These are phyloP conservation scores for Phocides pigmalion DNA, from an alignment of 1,140 invertebrate genomes.

Conservation along the genomic window DNA sequence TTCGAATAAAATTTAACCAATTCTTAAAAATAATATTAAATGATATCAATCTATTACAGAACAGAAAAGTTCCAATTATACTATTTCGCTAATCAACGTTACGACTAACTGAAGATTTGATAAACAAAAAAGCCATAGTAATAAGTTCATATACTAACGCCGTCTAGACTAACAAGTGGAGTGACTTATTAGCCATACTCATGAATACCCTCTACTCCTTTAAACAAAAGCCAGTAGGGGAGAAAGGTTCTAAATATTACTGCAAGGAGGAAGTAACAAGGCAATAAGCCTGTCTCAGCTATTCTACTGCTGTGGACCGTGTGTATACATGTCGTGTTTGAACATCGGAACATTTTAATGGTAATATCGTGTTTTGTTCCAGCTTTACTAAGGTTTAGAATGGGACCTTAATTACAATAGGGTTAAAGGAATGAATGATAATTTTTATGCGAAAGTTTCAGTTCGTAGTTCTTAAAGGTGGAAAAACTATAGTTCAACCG, in stretches of 20 bases:
- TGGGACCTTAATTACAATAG: no score
- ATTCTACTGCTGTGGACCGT: constrained; percentile 15
- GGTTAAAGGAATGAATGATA: no score
- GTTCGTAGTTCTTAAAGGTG: no score
- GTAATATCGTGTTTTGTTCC: constrained; percentile 9
- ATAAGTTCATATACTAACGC: constrained; percentile 1
- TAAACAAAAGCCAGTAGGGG: constrained; percentile 31
- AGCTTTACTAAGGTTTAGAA: neutral
- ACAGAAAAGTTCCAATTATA: no score
- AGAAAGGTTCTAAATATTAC: constrained; percentile 33
- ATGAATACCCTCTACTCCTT: constrained; percentile 26
- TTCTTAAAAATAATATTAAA: no score
- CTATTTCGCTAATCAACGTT: no score
- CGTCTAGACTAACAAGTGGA: constrained; percentile 30
- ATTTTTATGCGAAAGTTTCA: no score
- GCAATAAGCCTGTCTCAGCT: constrained; percentile 31
- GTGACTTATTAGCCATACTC: constrained; percentile 34
- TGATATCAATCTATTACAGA: no score
- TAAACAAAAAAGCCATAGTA: neutral
- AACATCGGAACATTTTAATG: constrained; percentile 12
- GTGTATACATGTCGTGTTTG: constrained; percentile 17
- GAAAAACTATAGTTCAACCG: no score
- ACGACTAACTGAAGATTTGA: neutral
- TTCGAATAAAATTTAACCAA: no score
- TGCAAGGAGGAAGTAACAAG: constrained; percentile 31